Conservation (phyloP, 2,797 vertebrate genomes). For the Hapalemur alaotrensis region DNA sequence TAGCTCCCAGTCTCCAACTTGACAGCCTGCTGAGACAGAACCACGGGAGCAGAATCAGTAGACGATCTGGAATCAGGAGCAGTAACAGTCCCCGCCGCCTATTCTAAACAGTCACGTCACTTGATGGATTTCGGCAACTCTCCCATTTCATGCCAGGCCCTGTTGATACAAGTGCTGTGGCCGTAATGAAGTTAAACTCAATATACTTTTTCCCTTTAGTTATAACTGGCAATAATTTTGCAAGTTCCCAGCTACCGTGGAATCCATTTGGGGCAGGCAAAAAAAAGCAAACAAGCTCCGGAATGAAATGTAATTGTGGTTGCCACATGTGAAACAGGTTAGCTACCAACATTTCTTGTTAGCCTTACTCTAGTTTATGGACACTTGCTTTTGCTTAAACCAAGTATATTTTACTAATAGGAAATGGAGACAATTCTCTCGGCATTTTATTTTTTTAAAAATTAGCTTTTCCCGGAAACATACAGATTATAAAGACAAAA, state of each 20-base stretch:
- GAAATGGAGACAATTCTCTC: conserved; percentile 51
- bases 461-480: conserved; percentile 31
- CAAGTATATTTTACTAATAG: conserved; percentile 42
- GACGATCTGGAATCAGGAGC: background rate
- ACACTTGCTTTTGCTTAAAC: background rate
- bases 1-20: background rate
- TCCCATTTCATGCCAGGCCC: conserved; percentile 61
- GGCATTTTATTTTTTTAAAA: conserved; percentile 39
- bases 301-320: conserved; percentile 76
- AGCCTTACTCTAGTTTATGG: background rate
- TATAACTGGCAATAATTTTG: conserved; percentile 78
- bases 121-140: conserved; percentile 53
- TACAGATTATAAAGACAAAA: conserved; percentile 20
- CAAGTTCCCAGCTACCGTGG: conserved; percentile 76
- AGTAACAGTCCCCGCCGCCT: background rate
- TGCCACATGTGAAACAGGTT: conserved; percentile 71
- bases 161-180: conserved; percentile 75
- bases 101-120: conserved; percentile 37
- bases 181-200: conserved; percentile 75
- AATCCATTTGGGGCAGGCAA: conserved; percentile 74
- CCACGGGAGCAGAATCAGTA: background rate
- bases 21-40: background rate
- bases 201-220: conserved; percentile 72
- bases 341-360: conserved; percentile 52
- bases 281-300: conserved; percentile 71